Evolutionary conservation across 2,888 invertebrate species (phyloP).

Genomic region (Tolmerus cingulatus): DNA sequence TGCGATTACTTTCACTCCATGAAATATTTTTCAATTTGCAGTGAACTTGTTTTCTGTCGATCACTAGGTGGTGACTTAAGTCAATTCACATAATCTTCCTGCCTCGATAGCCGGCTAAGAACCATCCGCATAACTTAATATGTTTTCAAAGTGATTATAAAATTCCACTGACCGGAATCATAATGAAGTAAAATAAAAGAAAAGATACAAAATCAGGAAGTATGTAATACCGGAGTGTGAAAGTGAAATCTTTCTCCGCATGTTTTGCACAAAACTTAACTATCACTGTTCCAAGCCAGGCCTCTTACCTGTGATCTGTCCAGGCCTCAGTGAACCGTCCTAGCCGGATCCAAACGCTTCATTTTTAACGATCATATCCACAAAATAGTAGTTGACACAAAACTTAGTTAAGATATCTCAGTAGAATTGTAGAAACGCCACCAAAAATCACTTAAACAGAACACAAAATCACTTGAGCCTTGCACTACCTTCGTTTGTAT

Average conservation of each 20-base stretch:
- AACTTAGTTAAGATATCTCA: not conserved
- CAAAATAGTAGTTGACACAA: not conserved
- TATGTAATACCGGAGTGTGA: not conserved
- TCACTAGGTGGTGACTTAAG: not conserved
- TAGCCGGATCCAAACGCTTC: not conserved
- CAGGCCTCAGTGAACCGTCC: not conserved
- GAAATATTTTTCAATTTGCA: not conserved
- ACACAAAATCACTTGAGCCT: not conserved
- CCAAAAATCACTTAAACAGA: not conserved
- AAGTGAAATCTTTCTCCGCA: conserved; percentile 22
- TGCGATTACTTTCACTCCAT: not conserved
- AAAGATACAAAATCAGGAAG: not conserved
- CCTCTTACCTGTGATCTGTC: conserved; percentile 12
- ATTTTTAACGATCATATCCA: not conserved
- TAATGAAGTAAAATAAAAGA: not conserved
- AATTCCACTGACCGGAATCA: not conserved
- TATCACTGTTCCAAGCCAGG: not conserved
- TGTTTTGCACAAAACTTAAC: not conserved
- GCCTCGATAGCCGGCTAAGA: not conserved
- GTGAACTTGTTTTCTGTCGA: not conserved
- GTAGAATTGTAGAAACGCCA: not conserved
- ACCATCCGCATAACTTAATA: not conserved
- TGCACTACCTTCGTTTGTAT: not conserved
- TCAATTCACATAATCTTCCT: not conserved
- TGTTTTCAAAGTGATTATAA: not conserved